phyloP scores from a whole-genome alignment of 1,140 invertebrate species.

The Eurosta solidaginis region DNA sequence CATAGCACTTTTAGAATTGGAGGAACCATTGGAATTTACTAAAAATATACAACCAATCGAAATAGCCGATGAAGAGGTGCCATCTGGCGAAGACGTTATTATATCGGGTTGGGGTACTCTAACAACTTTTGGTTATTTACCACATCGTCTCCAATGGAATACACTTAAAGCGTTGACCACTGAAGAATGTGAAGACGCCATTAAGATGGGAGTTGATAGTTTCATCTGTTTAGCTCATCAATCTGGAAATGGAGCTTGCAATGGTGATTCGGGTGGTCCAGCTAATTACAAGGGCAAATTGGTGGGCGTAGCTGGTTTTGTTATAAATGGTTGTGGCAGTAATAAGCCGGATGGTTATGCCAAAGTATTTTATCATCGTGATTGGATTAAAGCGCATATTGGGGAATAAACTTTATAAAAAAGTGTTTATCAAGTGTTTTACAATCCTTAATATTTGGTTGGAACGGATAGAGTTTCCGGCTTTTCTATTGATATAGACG shows the following conservation, averaged over 20 bases:
- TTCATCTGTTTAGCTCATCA: constrained; percentile 43
- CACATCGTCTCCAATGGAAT: constrained; percentile 42
- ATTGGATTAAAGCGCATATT: constrained; percentile 58
- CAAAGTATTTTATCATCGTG: constrained; percentile 56
- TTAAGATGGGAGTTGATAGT: constrained; percentile 39
- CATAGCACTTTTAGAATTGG: constrained; percentile 47
- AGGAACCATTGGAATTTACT: constrained; percentile 39
- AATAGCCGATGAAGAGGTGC: constrained; percentile 39
- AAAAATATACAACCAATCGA: constrained; percentile 44
- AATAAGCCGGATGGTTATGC: constrained; percentile 64
- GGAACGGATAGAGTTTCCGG: no score
- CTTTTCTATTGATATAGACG: no score
- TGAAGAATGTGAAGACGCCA: constrained; percentile 36
- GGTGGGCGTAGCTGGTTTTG: constrained; percentile 52
- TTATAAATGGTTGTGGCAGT: constrained; percentile 42
- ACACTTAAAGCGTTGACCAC: constrained; percentile 37
- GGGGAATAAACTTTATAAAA: not conserved
- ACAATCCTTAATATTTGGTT: no score
- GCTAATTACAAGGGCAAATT: constrained; percentile 46
- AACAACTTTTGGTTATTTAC: constrained; percentile 26
- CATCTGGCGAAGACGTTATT: constrained; percentile 38
- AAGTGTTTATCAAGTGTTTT: not conserved
- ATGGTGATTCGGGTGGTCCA: constrained; percentile 52
- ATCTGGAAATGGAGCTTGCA: constrained; percentile 40
- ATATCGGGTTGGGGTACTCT: constrained; percentile 48